A percentile compares a stretch with the other conserved stretches of the same genome.
These are phyloP conservation scores for Myotis brandtii DNA, from an alignment of 2,113 vertebrate species.

Conservation along the genomic window DNA sequence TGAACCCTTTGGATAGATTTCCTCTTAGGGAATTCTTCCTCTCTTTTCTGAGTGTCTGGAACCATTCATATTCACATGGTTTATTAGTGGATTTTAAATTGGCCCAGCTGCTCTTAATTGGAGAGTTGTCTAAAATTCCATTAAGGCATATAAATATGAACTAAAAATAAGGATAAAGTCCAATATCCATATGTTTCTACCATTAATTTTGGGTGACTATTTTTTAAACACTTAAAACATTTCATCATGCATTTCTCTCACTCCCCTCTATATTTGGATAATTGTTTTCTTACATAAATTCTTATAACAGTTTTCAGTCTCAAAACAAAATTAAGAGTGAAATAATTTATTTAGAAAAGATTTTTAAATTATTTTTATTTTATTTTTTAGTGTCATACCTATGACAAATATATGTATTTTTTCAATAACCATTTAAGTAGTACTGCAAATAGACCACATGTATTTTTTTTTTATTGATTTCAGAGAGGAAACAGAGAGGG, in stretches of 20 bases:
- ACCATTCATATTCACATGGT: neutral
- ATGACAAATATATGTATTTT: neutral
- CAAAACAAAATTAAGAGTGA: neutral
- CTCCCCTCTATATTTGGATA: accelerated
- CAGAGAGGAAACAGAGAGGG: too few relatives aligned
- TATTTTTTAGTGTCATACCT: neutral
- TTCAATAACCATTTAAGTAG: neutral
- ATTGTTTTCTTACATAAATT: neutral
- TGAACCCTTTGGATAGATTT: neutral
- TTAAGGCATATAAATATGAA: neutral
- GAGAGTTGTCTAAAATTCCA: neutral
- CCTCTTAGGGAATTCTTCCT: neutral
- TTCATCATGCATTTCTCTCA: neutral
- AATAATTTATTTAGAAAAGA: neutral
- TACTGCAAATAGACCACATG: neutral
- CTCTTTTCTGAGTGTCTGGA: neutral
- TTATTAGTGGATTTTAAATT: neutral
- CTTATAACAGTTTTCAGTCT: neutral
- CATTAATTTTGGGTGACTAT: neutral
- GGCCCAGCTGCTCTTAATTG: neutral
- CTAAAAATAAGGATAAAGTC: neutral
- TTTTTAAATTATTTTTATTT: neutral
- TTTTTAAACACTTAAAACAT: neutral
- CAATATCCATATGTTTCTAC: neutral
- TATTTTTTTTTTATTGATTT: too few relatives aligned